Conservation (phyloP, 2,113 vertebrate species). For the Reinhardtius hippoglossoides region DNA sequence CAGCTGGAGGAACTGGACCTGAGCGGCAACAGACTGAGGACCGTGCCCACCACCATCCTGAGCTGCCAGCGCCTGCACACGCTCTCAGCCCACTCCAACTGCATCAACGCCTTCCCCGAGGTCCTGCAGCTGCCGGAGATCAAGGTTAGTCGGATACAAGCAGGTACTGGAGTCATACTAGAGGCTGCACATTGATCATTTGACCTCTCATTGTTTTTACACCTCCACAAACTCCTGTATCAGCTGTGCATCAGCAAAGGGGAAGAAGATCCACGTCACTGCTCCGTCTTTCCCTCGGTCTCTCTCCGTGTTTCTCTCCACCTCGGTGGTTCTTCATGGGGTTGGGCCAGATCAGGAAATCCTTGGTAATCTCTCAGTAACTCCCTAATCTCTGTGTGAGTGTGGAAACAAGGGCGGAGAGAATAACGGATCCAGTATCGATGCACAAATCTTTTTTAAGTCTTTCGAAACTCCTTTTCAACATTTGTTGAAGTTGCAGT, state of each 20-base stretch:
- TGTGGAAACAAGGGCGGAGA: too few species aligned
- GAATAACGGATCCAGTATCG: too few species aligned
- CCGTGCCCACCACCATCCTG: constrained; percentile 94
- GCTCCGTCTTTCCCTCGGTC: not conserved
- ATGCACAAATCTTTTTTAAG: too few species aligned
- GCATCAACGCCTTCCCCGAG: constrained; percentile 93
- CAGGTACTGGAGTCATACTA: not conserved
- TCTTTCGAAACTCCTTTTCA: too few species aligned
- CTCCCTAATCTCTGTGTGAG: constrained; percentile 20
- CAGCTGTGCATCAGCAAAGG: not conserved
- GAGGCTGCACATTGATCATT: not conserved
- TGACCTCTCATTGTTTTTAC: too few species aligned
- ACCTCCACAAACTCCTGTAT: too few species aligned
- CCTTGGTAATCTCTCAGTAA: constrained; percentile 40
- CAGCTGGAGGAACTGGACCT: constrained; percentile 96
- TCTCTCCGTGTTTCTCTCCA: not conserved
- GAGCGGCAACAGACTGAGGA: constrained; percentile 94
- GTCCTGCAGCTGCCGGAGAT: constrained; percentile 96
- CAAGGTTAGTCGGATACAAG: constrained; percentile 82
- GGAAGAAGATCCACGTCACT: too few species aligned
- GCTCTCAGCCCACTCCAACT: constrained; percentile 94
- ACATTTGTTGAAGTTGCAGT: too few species aligned
- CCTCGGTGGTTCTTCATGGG: constrained; percentile 23
- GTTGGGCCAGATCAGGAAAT: constrained; percentile 32
- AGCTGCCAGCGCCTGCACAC: constrained; percentile 94